Evolutionary conservation across 1,140 invertebrate species (phyloP), one percentile per base, ranked within the genome.

Genomic region (Ylistrum balloti): DNA sequence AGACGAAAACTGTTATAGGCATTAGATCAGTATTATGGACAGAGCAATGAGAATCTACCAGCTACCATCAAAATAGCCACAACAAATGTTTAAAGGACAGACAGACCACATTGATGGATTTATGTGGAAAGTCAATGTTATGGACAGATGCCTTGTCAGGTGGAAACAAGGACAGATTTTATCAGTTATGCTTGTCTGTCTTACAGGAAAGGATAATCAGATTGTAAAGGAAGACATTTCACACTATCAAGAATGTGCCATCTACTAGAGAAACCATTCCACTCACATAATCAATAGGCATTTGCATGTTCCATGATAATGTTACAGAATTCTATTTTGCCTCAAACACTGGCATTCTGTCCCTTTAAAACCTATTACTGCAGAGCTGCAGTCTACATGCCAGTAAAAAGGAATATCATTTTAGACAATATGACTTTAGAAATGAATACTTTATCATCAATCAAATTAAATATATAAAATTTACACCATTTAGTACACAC

Each of bases 261-360:
- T 74, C 56, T 74, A 74, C 56, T 74, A 74, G 22, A 74, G 56
- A 74, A 28, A 74, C 56, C 5, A 28, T 17, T 74, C 56, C n/a
- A 28, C 56, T 5, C 56, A 74, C n/a, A 74, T 28, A 74, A 74
- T 74, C 56, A 74, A 74, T 74, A 28, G n/a, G 22, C 56, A 74
- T 74, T 74, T 74, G 56, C 56, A 74, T 74, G 56, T 74, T 74
- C 5, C n/a, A 74, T 74, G 56, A 74, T 74, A 74, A 74, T 74
- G 56, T 28, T 74, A 28, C 22, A 17, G 22, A 74, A 74, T 74
- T 74, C 22, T 28, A 74, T n/a, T 74, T 74, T 74, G 22, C 56
- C n/a, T n/a, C 3, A 5, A 74, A 74, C 56, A 74, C 15, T 28
- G 22, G 17, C 41, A 17, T 45, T 5, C 35, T 15, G 41, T 17